Base-by-base conservation (phyloP, 2,797 vertebrate genomes). In the Malacoraja senta region DNA sequence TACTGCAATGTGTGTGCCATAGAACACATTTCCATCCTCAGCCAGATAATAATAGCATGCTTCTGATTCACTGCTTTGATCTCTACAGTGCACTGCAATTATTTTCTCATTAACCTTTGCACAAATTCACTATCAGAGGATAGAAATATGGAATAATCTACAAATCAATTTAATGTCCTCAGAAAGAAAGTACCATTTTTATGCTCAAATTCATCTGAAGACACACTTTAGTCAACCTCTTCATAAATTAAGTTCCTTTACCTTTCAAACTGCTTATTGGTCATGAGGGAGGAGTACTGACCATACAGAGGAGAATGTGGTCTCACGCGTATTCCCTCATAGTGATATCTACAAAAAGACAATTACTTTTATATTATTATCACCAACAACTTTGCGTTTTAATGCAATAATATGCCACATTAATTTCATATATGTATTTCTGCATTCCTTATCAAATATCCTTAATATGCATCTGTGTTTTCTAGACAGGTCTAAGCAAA, bases 291-390 rank as follows among this genome's bases (percentile, higher is more conserved):
- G 78, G 94, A 95, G 93, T 96, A 96, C 71, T 92, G 95, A 83
- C 84, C 93, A 71, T 96, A 96, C 91, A 96, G 95, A 35, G 95
- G 93, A 84, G 96, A 96, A 38, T 81, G 94, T 84, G 94, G 94
- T 95, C 95, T 96, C 94, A 96, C 95, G 93, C 94, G 79, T 95
- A 96, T 95, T 93, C 95, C 96, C 35, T 95, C 93, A 63, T 96
- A 96, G 94, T 96, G 95, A 93, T 96, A 96, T 65, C 96, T 96
- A 93, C 79, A 93, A 93, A 93, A 61, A n/a, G 24, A 68, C 17
- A 61, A 63, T 63, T 61, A 32, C 8, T n/a, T 91, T 71, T 86
- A 24, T 12, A 21, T 8, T 91, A 44, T 72, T 72, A 74, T 2
- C 12, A 63, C 24, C 21, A 44, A 35, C 0, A 29, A 38, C n/a